Evolutionary conservation across 2,113 vertebrate species (phyloP), one percentile per base, ranked within the genome.

Genomic region (Odocoileus virginianus): DNA sequence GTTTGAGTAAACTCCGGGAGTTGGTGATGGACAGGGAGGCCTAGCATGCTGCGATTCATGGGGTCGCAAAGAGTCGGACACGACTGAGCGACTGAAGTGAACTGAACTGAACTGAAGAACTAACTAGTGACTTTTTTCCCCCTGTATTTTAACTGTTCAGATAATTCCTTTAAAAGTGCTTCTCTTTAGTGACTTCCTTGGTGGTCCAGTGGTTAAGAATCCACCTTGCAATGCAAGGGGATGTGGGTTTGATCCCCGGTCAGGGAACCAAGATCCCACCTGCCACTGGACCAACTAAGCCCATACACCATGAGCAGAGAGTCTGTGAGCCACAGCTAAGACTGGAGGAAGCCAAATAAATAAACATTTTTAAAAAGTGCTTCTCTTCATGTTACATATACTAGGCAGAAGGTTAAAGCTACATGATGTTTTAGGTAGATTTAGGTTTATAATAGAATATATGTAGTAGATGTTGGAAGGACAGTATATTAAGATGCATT

Each of bases 1-100:
- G 30, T 9, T 17, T 64, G 61, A 17, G 61, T 64, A 33, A 64
- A 64, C 7, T n/a, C 15, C 0, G 2, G 61, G 30, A 64, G 15
- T 8, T 64, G 61, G 30, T 64, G 0, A 64, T n/a, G 61, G 16
- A 64, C 33, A 64, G 33, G 61, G 61, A 64, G 61, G 61, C 61
- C 61, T n/a, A 15, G 61, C 7, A 0, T 64, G 1, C 33, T 64
- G 61, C 0, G 0, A 19, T 64, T 64, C 16, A 64, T 64, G 61
- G 61, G 61, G 7, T 64, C 7, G 1, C 33, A 64, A 64, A 64
- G 33, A 64, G 61, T 64, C 1, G 0, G 4, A 64, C 61, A 67
- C 2, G 16, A n/a, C 61, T 67, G 33, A 67, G 33, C 0, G 1
- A n/a, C 16, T 64, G 61, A 67, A 64, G 7, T 64, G 61, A 67